Evolutionary conservation across 2,888 invertebrate species (phyloP), one percentile per base, ranked within the genome.

Genomic region (Mythimna albipuncta): DNA sequence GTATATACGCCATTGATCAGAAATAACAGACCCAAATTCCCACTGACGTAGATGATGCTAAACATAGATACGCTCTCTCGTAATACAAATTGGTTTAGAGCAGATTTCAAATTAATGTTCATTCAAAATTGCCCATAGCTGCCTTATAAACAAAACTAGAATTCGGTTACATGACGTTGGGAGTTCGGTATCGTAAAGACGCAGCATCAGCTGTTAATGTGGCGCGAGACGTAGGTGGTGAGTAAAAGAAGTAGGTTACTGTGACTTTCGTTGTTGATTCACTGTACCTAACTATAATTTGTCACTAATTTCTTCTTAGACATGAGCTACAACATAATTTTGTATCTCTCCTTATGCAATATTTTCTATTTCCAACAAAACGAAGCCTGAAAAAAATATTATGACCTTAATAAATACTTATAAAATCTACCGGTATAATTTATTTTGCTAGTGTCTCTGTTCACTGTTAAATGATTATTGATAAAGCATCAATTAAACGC

Each of bases 111-210:
- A 80, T 73, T 11, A 64, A 74, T 59, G 47, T 69, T 63, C 65
- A 68, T 79, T 77, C 77, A 77, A 80, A 82, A 80, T 64, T 80
- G 76, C 72, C 77, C 76, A 59, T 65, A 75, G 72, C 74, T 79
- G 79, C 76, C 85, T 87, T 86, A 89, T 93, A 93, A 93, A 94
- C 93, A 94, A 94, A 94, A 92, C 93, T 92, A 93, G 93, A 94
- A 94, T 92, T 86, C 81, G 80, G 72, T 71, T 64, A 55, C 16
- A 26, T 68, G 50, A 61, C 50, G 26, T 54, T 62, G 26, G 47
- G 26, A 55, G 26, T 47, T 65, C 54, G 41, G 47, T 58, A 59
- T 44, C 62, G n/a, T 44, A 52, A 32, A 35, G 10, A 50, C 47
- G 58, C 55, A 62, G 55, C 62, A 67, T 57, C 72, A 72, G 77